Percentiles rank a stretch among this genome's conserved stretches.
These are phyloP conservation scores for Drosophila parthenogenetica DNA, from an alignment of 2,888 invertebrate genomes.

Conservation along the genomic window DNA sequence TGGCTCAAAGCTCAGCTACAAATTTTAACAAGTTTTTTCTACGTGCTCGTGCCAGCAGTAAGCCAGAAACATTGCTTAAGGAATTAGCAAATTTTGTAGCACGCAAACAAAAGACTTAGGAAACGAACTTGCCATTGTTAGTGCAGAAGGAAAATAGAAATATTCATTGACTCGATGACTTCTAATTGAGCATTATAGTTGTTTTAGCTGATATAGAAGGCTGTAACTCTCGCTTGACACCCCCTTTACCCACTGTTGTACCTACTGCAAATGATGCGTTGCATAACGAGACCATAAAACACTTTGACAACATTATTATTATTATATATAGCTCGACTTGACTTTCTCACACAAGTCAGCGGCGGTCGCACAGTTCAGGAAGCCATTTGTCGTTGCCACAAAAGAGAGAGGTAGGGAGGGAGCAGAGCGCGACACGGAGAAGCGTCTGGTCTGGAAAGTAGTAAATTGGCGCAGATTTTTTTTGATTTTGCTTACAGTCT, in stretches of 20 bases:
- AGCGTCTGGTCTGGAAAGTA: slow-evolving; percentile 53
- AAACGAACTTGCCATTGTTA: slow-evolving; percentile 51
- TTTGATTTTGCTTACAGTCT: background rate
- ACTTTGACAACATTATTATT: slow-evolving; percentile 73
- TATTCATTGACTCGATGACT: slow-evolving; percentile 13
- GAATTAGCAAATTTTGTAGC: slow-evolving; percentile 65
- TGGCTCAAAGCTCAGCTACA: slow-evolving; percentile 62
- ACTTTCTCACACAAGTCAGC: slow-evolving; percentile 78
- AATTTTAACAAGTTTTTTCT: slow-evolving; percentile 75
- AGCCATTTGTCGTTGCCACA: slow-evolving; percentile 64
- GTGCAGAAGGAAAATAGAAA: slow-evolving; percentile 28
- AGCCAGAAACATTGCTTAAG: slow-evolving; percentile 36
- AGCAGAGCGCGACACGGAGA: slow-evolving; percentile 6
- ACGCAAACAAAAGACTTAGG: slow-evolving; percentile 66
- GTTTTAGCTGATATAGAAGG: slow-evolving; percentile 9
- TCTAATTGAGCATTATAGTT: slow-evolving; percentile 8
- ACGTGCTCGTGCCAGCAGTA: slow-evolving; percentile 37
- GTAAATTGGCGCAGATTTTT: slow-evolving; percentile 59
- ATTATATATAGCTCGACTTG: slow-evolving; percentile 39
- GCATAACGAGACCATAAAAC: slow-evolving; percentile 74
- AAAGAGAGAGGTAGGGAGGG: slow-evolving; percentile 10
- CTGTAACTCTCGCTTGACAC: background rate
- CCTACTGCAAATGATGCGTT: slow-evolving; percentile 45
- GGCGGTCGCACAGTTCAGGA: slow-evolving; percentile 62
- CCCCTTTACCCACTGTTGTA: background rate